These are phyloP conservation scores for Pachycephus smyrnensis DNA, from an alignment of 2,888 invertebrate species.

Conservation along the genomic window DNA sequence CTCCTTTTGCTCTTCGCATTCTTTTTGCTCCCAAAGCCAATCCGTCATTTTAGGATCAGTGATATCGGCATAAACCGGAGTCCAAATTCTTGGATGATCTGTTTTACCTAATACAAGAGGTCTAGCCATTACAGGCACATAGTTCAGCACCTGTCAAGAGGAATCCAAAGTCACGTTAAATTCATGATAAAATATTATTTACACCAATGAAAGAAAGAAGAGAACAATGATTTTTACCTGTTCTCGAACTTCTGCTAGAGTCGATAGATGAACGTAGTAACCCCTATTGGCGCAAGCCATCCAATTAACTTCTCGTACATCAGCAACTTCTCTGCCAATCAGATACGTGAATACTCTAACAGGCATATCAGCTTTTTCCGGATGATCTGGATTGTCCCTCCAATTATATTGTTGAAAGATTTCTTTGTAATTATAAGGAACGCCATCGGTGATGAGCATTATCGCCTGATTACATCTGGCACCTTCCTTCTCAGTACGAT, in stretches of 20 bases:
- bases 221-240: slow-evolving; percentile 71
- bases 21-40: slow-evolving; percentile 88
- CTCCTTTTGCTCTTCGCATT: slow-evolving; percentile 83
- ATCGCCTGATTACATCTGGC: slow-evolving; percentile 91
- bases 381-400: slow-evolving; percentile 73
- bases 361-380: slow-evolving; percentile 72
- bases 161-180: neutral
- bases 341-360: slow-evolving; percentile 98
- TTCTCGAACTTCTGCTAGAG: slow-evolving; percentile 96
- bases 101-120: slow-evolving; percentile 90
- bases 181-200: neutral
- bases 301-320: slow-evolving; percentile 94
- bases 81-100: slow-evolving; percentile 95
- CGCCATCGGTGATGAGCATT: slow-evolving; percentile 99
- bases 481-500: slow-evolving; percentile 74
- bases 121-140: slow-evolving; percentile 96
- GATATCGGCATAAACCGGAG: slow-evolving; percentile 94
- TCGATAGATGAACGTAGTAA: slow-evolving; percentile 95
- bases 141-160: slow-evolving; percentile 76
- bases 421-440: slow-evolving; percentile 93
- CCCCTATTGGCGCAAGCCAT: slow-evolving; percentile 99
- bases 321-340: slow-evolving; percentile 90
- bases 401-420: slow-evolving; percentile 93
- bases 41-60: slow-evolving; percentile 93
- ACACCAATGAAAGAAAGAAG: neutral